These are phyloP conservation scores for Cygnus buccinator DNA, from an alignment of 2,113 vertebrate species.

Conservation along the genomic window DNA sequence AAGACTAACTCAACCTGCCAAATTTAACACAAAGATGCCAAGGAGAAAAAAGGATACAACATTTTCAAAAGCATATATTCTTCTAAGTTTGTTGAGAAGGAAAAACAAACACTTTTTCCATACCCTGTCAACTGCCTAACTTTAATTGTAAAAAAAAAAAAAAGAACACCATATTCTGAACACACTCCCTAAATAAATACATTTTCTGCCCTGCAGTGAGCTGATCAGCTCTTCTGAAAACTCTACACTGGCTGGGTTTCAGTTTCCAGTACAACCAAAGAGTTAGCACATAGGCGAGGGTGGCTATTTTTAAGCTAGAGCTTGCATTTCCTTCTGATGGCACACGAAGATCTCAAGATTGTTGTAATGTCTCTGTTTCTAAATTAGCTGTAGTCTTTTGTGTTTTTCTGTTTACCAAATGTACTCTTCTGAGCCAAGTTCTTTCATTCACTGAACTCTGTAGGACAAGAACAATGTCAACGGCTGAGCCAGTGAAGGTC, in stretches of 20 bases:
- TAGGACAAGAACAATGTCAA: not conserved
- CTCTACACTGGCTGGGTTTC: not conserved
- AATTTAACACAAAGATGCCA: not conserved
- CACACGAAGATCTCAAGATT: not conserved
- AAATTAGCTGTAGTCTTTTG: not conserved
- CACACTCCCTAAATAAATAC: not conserved
- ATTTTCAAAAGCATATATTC: not conserved
- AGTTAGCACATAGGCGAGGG: not conserved
- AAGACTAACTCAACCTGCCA: slow-evolving; percentile 1
- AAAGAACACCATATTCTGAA: not conserved
- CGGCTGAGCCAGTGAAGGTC: not conserved
- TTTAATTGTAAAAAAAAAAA: not conserved
- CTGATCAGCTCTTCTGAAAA: not conserved
- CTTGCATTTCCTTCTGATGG: not conserved
- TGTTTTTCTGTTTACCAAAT: not conserved
- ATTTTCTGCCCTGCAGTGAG: not conserved
- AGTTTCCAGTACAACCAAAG: not conserved
- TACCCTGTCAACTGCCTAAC: not conserved
- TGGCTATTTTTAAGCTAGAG: not conserved
- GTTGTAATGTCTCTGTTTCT: not conserved
- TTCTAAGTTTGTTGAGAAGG: not conserved
- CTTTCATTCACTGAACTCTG: not conserved
- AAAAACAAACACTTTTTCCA: not conserved
- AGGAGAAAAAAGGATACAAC: not conserved
- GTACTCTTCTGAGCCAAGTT: not conserved